Conservation (phyloP, 2,888 invertebrate species). For the Cosmopolites sordidus region DNA sequence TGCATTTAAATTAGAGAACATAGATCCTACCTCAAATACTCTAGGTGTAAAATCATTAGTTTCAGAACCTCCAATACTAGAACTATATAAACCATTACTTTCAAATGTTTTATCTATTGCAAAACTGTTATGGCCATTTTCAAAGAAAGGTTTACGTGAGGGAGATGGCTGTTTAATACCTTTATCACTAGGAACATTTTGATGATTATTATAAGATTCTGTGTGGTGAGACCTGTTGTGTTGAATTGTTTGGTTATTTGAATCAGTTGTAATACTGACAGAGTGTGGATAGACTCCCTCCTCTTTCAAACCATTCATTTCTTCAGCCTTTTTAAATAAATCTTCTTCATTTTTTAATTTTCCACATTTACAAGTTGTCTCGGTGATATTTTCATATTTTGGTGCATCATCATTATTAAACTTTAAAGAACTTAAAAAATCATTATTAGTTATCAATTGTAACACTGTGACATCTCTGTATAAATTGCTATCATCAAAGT, state of each 20-base stretch:
- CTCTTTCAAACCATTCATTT: too few relatives aligned
- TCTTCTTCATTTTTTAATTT: conserved; percentile 12
- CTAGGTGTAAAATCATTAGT: not conserved
- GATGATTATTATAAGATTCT: too few relatives aligned
- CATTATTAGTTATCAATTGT: conserved; percentile 36
- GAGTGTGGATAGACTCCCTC: too few relatives aligned
- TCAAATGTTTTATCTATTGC: not conserved
- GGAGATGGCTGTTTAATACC: too few relatives aligned
- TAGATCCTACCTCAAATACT: not conserved
- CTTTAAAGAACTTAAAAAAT: conserved; percentile 29
- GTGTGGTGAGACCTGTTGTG: too few relatives aligned
- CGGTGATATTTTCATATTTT: not conserved
- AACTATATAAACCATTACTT: not conserved
- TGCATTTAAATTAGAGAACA: not conserved
- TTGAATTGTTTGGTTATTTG: too few relatives aligned
- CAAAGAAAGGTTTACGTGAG: not conserved
- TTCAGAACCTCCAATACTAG: not conserved
- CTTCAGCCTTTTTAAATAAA: too few relatives aligned
- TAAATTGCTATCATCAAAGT: conserved; percentile 41
- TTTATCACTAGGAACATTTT: too few relatives aligned
- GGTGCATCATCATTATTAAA: conserved; percentile 6
- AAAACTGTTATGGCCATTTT: not conserved
- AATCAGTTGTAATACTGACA: too few relatives aligned
- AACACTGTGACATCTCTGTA: conserved; percentile 41
- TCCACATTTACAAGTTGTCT: conserved; percentile 15